These are phyloP conservation scores for Sarotherodon lohbergeri DNA, from an alignment of 2,113 vertebrate genomes.

Conservation along the genomic window DNA sequence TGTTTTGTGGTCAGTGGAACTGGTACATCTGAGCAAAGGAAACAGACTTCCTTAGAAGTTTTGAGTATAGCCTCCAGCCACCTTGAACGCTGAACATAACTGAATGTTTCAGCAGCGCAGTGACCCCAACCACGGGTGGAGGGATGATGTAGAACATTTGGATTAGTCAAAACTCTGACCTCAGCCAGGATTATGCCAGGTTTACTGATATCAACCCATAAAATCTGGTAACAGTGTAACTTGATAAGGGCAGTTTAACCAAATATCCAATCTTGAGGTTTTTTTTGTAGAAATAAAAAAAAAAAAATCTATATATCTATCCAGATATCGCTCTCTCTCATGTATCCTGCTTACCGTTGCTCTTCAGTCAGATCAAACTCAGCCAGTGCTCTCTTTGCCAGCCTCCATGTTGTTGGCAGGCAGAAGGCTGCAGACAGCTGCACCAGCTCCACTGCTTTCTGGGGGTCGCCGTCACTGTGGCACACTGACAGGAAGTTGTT, in stretches of 20 bases:
- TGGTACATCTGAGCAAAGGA: not conserved
- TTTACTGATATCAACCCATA: not conserved
- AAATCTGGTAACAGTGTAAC: not conserved
- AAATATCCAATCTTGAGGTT: not conserved
- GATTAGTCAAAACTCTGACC: not conserved
- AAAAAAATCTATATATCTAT: not conserved
- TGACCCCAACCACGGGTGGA: not conserved
- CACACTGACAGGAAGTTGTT: slow-evolving; percentile 74
- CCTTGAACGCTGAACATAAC: not conserved
- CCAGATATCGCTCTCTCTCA: not conserved
- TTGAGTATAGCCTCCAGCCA: not conserved
- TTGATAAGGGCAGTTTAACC: not conserved
- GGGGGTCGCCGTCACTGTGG: slow-evolving; percentile 23
- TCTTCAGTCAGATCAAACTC: slow-evolving; percentile 39
- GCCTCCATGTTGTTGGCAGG: slow-evolving; percentile 61
- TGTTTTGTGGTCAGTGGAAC: not conserved
- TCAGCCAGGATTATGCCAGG: not conserved
- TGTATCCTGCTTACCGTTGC: slow-evolving; percentile 69
- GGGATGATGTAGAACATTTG: not conserved
- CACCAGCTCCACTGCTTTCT: slow-evolving; percentile 79
- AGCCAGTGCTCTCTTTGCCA: slow-evolving; percentile 52
- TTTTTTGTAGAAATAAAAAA: not conserved
- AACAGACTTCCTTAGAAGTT: not conserved
- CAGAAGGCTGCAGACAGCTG: slow-evolving; percentile 78
- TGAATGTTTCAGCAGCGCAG: not conserved